Evolutionary conservation across 2,113 vertebrate species (phyloP).

Genomic region (Calyptommatus sinebrachiatus): DNA sequence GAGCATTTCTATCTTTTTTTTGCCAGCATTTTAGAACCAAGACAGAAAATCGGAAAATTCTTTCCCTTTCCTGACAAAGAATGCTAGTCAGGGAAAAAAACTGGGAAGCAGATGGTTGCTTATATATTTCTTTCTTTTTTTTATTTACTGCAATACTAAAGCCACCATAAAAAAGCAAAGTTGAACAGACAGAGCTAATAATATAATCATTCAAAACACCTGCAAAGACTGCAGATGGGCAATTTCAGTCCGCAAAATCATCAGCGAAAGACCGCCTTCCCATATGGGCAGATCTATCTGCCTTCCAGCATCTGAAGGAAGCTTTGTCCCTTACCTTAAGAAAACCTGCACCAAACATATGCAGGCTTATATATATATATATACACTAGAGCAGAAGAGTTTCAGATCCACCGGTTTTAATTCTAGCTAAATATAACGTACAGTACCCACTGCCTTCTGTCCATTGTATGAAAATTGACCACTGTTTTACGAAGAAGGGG

Average conservation of each 20-base stretch:
- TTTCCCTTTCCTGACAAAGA: slow-evolving; percentile 69
- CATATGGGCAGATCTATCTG: slow-evolving; percentile 90
- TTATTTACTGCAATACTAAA: slow-evolving; percentile 86
- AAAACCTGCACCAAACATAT: slow-evolving; percentile 84
- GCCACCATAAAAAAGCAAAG: slow-evolving; percentile 93
- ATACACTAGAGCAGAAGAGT: slow-evolving; percentile 76
- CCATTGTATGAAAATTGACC: slow-evolving; percentile 55
- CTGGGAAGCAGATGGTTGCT: slow-evolving; percentile 87
- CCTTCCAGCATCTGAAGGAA: slow-evolving; percentile 72
- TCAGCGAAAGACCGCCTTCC: slow-evolving; percentile 86
- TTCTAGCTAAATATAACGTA: slow-evolving; percentile 75
- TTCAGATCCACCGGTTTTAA: slow-evolving; percentile 73
- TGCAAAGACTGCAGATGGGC: slow-evolving; percentile 96
- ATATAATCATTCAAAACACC: slow-evolving; percentile 99
- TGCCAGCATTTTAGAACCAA: slow-evolving; percentile 49
- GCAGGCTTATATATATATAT: slow-evolving; percentile 64
- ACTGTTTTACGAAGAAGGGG: slow-evolving; percentile 38
- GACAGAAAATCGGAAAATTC: slow-evolving; percentile 61
- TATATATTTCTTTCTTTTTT: slow-evolving; percentile 84
- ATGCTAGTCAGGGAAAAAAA: slow-evolving; percentile 64
- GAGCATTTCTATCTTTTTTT: slow-evolving; percentile 7
- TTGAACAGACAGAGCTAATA: slow-evolving; percentile 97
- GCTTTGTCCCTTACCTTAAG: slow-evolving; percentile 83
- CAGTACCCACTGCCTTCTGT: slow-evolving; percentile 54
- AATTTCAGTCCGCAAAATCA: slow-evolving; percentile 90